A percentile compares a stretch with the other conserved stretches of the same genome.
Evolutionary conservation across 2,113 vertebrate species (phyloP).

Genomic region (Silurus meridionalis): DNA sequence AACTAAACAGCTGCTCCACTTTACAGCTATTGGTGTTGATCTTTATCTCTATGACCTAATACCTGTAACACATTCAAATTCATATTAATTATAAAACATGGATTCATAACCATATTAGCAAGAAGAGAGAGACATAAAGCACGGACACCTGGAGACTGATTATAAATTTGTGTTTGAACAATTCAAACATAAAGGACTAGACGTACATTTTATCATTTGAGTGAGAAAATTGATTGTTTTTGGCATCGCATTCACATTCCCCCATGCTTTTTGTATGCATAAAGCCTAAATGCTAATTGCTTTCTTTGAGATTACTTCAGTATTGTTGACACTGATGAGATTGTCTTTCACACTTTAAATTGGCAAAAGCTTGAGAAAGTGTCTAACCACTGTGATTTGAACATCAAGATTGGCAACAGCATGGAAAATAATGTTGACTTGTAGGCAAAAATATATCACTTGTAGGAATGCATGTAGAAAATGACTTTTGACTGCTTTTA

Average conservation of each 20-base stretch:
- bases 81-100: conserved; percentile 69
- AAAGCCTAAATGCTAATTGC: neutral
- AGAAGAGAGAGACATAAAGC: neutral
- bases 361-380: neutral
- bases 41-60: conserved; percentile 74
- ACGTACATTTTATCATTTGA: too few relatives aligned
- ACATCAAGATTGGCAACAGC: neutral
- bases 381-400: neutral
- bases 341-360: neutral
- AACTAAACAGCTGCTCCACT: conserved; percentile 78
- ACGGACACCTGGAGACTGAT: neutral
- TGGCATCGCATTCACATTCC: neutral
- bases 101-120: conserved; percentile 30
- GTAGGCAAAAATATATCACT: neutral
- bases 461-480: neutral
- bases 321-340: neutral
- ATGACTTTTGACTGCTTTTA: neutral
- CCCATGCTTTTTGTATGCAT: neutral
- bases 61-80: conserved; percentile 62
- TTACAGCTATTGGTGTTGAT: conserved; percentile 77
- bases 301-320: neutral
- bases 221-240: neutral
- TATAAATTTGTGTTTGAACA: neutral
- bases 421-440: neutral
- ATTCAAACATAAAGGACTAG: neutral